Evolutionary conservation across 2,797 vertebrate species (phyloP), one percentile per base, ranked within the genome.

Genomic region (Scleropages formosus): DNA sequence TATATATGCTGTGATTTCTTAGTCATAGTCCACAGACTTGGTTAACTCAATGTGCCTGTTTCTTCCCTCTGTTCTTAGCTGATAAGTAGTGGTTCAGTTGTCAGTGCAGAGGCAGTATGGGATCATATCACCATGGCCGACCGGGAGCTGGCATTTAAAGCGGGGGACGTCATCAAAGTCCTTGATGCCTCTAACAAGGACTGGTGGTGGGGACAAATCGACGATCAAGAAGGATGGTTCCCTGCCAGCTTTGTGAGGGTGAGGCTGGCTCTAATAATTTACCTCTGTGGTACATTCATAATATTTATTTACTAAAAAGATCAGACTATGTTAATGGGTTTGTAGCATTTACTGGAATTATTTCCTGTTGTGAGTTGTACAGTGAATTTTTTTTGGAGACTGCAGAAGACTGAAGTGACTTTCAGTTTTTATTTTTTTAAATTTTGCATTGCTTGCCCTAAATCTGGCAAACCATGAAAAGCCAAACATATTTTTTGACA

Each of bases 91-190:
- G 96, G 97, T 87, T 97, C 96, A 90, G 95, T 98, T 91, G 95
- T 99, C 90, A 98, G 96, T 89, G 97, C 97, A 88, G 97, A 99
- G 96, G 97, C 97, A 93, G 96, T 98, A 97, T 98, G 97, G 97
- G 97, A 99, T 95, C 97, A 99, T 92, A 97, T 99, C 94, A 98
- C 97, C 92, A 98, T 98, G 97, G 96, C 96, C 89, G 97, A 98
- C 93, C 96, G 96, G 89, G 97, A 99, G 95, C 94, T 99, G 96
- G 97, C 97, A 78, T 98, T 99, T 95, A 98, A 98, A 90, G 97
- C 96, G 78, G 97, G 97, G 81, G 96, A 99, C 89, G 96, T 98
- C 92, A 98, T 99, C 92, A 98, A 98, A 92, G 97, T 98, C 91
- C 94, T 98, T 90, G 97, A 98, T 91, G 96, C 97, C 89, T 98